Conservation (phyloP, 2,888 invertebrate species). For the Pristionchus japonicus region DNA sequence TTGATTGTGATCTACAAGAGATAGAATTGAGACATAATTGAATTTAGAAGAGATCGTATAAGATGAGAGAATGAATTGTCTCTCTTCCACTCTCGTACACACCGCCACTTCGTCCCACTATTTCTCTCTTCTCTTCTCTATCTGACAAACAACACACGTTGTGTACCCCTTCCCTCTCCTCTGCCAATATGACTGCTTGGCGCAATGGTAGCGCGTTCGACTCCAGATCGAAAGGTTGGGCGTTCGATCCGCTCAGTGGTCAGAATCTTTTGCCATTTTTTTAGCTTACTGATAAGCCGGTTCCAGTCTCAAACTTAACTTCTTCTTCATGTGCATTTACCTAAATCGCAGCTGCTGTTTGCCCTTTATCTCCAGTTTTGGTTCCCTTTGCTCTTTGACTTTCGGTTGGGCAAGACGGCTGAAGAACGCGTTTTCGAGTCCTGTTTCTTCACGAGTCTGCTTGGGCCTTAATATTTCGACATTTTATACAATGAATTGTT, state of each 20-base stretch:
- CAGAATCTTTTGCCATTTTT: conserved; percentile 45
- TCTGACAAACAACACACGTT: background rate
- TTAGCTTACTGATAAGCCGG: background rate
- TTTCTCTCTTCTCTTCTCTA: conserved; percentile 2
- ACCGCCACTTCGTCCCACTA: background rate
- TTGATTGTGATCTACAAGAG: background rate
- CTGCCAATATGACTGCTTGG: conserved; percentile 41
- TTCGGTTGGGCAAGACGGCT: background rate
- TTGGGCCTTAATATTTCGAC: background rate
- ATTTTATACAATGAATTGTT: background rate
- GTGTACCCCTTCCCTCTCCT: background rate
- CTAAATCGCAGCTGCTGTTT: background rate
- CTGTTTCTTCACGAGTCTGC: background rate
- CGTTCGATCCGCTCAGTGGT: conserved; percentile 49
- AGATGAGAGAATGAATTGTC: background rate
- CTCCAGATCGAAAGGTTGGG: conserved; percentile 50
- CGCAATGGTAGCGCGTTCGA: conserved; percentile 50
- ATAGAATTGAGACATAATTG: too few relatives aligned
- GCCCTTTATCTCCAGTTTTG: conserved; percentile 25
- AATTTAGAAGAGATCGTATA: too few relatives aligned
- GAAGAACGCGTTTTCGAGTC: conserved; percentile 28
- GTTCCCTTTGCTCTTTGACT: background rate
- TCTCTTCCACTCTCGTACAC: background rate
- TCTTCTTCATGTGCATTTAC: too few relatives aligned
- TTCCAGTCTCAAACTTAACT: background rate